Evolutionary conservation across 2,888 invertebrate genomes (phyloP).

Genomic region (Parnassius smintheus): DNA sequence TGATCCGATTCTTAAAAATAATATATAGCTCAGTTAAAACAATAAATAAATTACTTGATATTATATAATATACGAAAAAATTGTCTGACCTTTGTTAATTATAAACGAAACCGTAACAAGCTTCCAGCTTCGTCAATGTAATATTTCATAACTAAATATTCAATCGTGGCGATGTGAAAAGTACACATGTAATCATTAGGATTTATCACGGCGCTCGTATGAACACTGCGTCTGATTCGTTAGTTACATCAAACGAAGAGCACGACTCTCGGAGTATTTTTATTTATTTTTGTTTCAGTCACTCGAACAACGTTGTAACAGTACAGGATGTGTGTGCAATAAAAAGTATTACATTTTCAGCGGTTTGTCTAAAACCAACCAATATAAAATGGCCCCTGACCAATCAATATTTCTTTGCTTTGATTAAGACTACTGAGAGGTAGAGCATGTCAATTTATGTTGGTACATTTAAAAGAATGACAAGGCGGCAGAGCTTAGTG

Average conservation of each 20-base stretch:
- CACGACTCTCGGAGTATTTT: slow-evolving; percentile 37
- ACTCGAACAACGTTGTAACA: slow-evolving; percentile 40
- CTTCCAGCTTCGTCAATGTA: too few species aligned
- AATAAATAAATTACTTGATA: too few species aligned
- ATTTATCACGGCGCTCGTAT: slow-evolving; percentile 28
- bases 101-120: too few species aligned
- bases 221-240: slow-evolving; percentile 41
- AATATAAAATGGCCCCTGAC: slow-evolving; percentile 40
- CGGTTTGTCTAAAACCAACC: slow-evolving; percentile 47
- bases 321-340: slow-evolving; percentile 63
- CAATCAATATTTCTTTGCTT: slow-evolving; percentile 27
- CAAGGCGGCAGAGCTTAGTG: slow-evolving; percentile 53
- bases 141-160: too few species aligned
- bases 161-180: slow-evolving; percentile 1
- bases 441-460: slow-evolving; percentile 38
- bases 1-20: too few species aligned
- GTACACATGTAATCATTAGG: slow-evolving; percentile 35
- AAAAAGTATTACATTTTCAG: slow-evolving; percentile 68
- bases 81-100: too few species aligned
- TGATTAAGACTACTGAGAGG: slow-evolving; percentile 26
- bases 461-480: slow-evolving; percentile 52
- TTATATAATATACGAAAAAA: too few species aligned
- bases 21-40: too few species aligned
- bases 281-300: slow-evolving; percentile 39
- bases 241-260: slow-evolving; percentile 42